Percentiles rank a stretch among this genome's conserved stretches.
Evolutionary conservation across 2,888 invertebrate genomes (phyloP).

Genomic region (Dicranocentrus wangi): DNA sequence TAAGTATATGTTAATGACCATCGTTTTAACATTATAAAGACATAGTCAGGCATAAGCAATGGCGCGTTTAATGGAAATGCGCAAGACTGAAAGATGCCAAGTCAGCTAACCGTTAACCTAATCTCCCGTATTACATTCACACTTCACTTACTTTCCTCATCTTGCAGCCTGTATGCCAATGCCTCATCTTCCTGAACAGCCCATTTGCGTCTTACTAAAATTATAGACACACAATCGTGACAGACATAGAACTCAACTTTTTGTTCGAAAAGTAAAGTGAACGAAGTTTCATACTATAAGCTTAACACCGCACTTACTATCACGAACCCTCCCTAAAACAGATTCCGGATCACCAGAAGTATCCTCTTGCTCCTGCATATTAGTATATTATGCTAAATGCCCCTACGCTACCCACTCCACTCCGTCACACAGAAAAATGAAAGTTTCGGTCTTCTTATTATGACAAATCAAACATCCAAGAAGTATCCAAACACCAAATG

Average conservation of each 20-base stretch:
- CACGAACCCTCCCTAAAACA: slow-evolving; percentile 61
- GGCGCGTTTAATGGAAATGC: too few relatives aligned
- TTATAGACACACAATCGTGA: slow-evolving; percentile 16
- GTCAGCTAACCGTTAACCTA: too few relatives aligned
- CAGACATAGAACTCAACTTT: too few relatives aligned
- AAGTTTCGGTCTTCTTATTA: background rate
- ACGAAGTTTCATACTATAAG: background rate
- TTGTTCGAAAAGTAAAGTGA: slow-evolving; percentile 3
- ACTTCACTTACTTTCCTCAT: slow-evolving; percentile 83
- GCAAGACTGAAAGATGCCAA: too few relatives aligned
- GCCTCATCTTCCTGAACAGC: slow-evolving; percentile 88
- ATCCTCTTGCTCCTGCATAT: slow-evolving; percentile 56
- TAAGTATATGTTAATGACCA: too few relatives aligned
- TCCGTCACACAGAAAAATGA: background rate
- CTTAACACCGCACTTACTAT: slow-evolving; percentile 52
- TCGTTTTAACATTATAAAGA: too few relatives aligned
- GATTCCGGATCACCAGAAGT: slow-evolving; percentile 42
- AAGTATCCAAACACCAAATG: too few relatives aligned
- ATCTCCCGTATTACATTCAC: background rate
- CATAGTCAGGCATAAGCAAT: too few relatives aligned
- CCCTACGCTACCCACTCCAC: background rate
- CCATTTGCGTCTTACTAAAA: slow-evolving; percentile 86
- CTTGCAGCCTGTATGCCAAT: slow-evolving; percentile 85
- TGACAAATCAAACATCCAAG: too few relatives aligned
- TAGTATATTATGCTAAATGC: background rate